phyloP scores from a whole-genome alignment of 2,113 vertebrate genomes.

The Sminthopsis crassicaudata region DNA sequence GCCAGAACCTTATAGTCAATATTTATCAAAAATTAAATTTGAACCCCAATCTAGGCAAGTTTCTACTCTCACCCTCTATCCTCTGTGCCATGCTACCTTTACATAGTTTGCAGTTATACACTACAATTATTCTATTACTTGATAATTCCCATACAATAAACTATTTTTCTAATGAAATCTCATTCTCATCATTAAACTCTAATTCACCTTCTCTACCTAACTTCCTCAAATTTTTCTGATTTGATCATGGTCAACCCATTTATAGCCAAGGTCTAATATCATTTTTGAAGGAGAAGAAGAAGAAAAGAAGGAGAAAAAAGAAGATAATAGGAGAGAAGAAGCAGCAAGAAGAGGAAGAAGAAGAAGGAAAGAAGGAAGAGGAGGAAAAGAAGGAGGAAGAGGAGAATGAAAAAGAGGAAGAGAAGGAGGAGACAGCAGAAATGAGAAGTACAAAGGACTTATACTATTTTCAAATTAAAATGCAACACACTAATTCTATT shows the following conservation, averaged over 20 bases:
- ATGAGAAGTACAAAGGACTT: slow-evolving; percentile 15
- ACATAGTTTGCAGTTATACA: not conserved
- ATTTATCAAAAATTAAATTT: not conserved
- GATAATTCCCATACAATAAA: not conserved
- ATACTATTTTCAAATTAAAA: slow-evolving; percentile 48
- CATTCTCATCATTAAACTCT: not conserved
- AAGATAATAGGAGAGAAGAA: no score
- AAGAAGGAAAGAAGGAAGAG: not conserved
- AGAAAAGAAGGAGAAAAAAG: not conserved
- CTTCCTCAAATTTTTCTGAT: not conserved
- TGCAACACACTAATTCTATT: slow-evolving; percentile 39
- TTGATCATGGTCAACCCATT: not conserved
- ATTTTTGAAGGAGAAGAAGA: not conserved
- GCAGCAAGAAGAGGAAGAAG: not conserved
- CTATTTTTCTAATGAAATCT: not conserved
- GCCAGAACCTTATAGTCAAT: not conserved
- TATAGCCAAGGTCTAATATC: not conserved
- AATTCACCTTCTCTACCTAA: not conserved
- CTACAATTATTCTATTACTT: not conserved
- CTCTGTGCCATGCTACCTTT: not conserved
- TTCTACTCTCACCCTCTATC: not conserved
- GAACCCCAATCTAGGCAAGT: not conserved
- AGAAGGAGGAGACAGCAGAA: not conserved
- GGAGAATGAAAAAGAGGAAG: not conserved
- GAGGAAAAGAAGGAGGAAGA: no score